Base-by-base conservation (phyloP, 2,113 vertebrate genomes). In the Ciconia maguari region DNA sequence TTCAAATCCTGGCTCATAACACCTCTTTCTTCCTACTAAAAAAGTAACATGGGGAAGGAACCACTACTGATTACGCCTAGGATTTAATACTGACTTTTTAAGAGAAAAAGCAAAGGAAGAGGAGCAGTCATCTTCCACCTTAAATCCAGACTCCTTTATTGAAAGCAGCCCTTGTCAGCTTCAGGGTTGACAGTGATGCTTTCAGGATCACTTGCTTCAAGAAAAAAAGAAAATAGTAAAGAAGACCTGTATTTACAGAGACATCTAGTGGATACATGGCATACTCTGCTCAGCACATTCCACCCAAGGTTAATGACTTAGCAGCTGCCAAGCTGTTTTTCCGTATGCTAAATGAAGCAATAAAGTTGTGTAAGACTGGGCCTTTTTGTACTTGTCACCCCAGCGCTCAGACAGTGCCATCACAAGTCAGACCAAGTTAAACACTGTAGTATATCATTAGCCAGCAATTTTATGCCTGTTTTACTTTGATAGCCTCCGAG, bases 191-290 rank as follows among this genome's bases (percentile, higher is more conserved):
- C 19, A 16, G 17, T 6, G 24, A 27, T 32, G 44, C 61, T 65
- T 75, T 69, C 38, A 60, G 26, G n/a, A 69, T 46, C 2, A 2
- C 26, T 68, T 60, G 26, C 60, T 83, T 69, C 21, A 38, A n/a
- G 15, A 5, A 36, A 66, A 27, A 22, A 26, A 32, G 13, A 57
- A 49, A 78, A 66, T 0, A 27, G 11, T 16, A 8, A 21, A 70
- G n/a, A 51, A 16, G 8, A 32, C 10, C 18, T 36, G 4, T 81
- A 83, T 84, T 55, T 66, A 87, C 69, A 93, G 96, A 76, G 96
- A 94, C 97, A 92, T 65, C 97, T 97, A 94, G 93, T 83, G 97
- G 96, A 42, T 72, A 70, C 32, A 60, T 1, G 1, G 41, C 21
- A 57, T 51, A 44, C 27, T 49, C 72, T 26, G 49, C 79, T 86